A percentile compares a stretch with the other conserved stretches of the same genome.
Conservation (phyloP, 2,888 invertebrate species). For the Scaptomyza tumidula region DNA sequence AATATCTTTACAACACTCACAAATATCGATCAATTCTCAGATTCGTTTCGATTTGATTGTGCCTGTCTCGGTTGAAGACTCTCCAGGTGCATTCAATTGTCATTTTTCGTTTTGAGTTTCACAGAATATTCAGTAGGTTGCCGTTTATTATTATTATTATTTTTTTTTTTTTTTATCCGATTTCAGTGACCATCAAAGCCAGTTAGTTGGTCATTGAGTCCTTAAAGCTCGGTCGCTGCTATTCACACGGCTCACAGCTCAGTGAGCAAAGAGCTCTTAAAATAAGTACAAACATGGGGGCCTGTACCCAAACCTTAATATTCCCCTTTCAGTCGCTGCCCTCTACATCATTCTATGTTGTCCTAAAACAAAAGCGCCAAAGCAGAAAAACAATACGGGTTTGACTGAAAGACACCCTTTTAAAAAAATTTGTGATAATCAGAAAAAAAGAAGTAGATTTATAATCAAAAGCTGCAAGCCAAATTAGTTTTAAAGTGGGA, state of each 20-base stretch:
- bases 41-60: conserved; percentile 22
- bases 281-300: conserved; percentile 42
- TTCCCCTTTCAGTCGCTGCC: neutral
- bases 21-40: conserved; percentile 51
- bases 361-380: conserved; percentile 34
- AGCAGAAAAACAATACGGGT: conserved; percentile 4
- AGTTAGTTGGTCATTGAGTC: conserved; percentile 32
- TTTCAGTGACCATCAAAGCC: conserved; percentile 39
- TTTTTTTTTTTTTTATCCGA: neutral
- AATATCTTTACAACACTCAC: conserved; percentile 65
- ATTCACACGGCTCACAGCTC: conserved; percentile 58
- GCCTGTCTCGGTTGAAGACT: conserved; percentile 19
- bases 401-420: conserved; percentile 9
- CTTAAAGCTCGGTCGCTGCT: conserved; percentile 59
- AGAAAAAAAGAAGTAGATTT: no score
- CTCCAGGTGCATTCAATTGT: conserved; percentile 49
- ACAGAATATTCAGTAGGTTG: conserved; percentile 18
- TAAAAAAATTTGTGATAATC: no score
- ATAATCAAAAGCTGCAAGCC: no score
- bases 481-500: no score
- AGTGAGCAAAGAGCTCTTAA: conserved; percentile 67
- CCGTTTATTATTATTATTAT: neutral
- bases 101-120: neutral
- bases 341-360: neutral
- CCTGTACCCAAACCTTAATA: conserved; percentile 1